These are phyloP conservation scores for Cyphomyrus discorhynchus DNA, from an alignment of 2,113 vertebrate genomes.

Conservation along the genomic window DNA sequence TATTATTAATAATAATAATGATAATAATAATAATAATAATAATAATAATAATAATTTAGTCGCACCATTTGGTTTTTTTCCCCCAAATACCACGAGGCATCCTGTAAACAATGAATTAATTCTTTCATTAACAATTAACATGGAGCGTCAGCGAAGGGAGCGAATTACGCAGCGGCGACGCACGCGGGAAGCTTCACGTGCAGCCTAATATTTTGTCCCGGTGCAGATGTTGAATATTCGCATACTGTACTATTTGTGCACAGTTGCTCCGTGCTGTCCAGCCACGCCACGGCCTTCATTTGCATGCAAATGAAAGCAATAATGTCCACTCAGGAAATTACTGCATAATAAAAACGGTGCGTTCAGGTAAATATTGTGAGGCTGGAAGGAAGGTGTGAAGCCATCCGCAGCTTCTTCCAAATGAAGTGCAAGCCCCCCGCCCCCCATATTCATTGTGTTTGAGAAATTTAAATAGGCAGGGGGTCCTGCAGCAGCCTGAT, in stretches of 20 bases:
- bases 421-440: not conserved
- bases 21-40: not conserved
- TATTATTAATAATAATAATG: too few relatives aligned
- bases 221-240: not conserved
- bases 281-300: not conserved
- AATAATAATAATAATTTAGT: not conserved
- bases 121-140: not conserved
- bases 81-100: not conserved
- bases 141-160: not conserved
- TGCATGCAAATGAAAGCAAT: constrained; percentile 14
- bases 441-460: not conserved
- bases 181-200: not conserved
- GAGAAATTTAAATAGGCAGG: not conserved
- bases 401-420: not conserved
- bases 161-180: not conserved
- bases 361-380: constrained; percentile 4
- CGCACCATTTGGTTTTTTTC: not conserved
- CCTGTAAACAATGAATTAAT: not conserved
- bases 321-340: constrained; percentile 8
- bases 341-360: not conserved
- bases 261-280: not conserved
- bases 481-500: not conserved
- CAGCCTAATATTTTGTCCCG: not conserved
- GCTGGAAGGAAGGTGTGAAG: constrained; percentile 5
- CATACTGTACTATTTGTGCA: not conserved